Evolutionary conservation across 30 jellyfish, hydroid and myxozoan species (phyloP).

Genomic region (Clytia hemisphaerica): DNA sequence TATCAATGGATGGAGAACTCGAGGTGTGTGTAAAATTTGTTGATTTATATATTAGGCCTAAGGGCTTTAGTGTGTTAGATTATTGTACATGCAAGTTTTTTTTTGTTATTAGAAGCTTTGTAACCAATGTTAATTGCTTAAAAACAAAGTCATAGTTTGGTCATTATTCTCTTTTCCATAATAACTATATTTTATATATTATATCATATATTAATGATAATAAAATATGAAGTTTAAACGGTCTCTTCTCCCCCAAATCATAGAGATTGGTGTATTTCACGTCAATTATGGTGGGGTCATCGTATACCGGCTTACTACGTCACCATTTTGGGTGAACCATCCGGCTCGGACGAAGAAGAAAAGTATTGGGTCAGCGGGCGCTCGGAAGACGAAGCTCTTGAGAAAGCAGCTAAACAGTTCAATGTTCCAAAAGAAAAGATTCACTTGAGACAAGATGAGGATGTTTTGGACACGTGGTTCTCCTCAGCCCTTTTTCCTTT

Average conservation of each 20-base stretch:
- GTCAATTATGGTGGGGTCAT: constrained; percentile 99
- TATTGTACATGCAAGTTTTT: too few species aligned
- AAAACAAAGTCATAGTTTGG: too few species aligned
- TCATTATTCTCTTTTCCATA: background rate
- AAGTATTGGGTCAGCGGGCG: constrained; percentile 94
- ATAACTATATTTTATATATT: background rate
- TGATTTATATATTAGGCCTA: too few species aligned
- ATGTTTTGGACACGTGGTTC: constrained; percentile 99
- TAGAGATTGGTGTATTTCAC: constrained; percentile 98
- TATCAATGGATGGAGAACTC: constrained; percentile 98
- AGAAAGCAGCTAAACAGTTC: constrained; percentile 69
- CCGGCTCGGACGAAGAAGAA: constrained; percentile 57
- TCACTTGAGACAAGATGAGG: constrained; percentile 86
- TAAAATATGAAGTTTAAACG: too few species aligned
- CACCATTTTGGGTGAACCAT: constrained; percentile 43
- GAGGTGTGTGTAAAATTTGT: constrained; percentile 66
- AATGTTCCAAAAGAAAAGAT: constrained; percentile 67
- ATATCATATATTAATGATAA: background rate
- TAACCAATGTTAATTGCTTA: too few species aligned
- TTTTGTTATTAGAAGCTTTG: too few species aligned
- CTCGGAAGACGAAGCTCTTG: constrained; percentile 69
- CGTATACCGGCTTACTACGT: constrained; percentile 97
- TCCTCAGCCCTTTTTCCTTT: constrained; percentile 97
- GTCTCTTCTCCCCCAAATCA: too few species aligned
- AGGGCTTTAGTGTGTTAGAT: too few species aligned